Evolutionary conservation across 92 coral and sea anemone genomes (phyloP), one percentile per base, ranked within the genome.

Genomic region (Porites evermanni): DNA sequence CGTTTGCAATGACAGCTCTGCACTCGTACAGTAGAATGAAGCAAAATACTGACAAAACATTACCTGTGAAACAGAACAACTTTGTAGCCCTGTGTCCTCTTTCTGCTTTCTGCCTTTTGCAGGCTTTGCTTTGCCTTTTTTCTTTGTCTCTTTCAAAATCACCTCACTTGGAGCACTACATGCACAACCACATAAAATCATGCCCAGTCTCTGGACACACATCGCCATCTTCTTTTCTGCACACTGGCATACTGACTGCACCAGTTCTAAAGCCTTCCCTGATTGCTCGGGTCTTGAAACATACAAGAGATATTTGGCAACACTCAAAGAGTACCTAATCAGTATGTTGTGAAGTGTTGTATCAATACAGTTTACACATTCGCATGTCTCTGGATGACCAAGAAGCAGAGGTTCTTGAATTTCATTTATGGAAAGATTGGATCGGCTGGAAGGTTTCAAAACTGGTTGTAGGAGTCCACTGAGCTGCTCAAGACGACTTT

Each of bases 351-450:
- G 98, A 64, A 94, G 72, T 74, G 86, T 89, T 54, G 91, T 88
- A 64, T 94, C 98, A 86, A 81, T 70, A 76, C 98, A 94, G 78
- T 89, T 72, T 59, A 86, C 83, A 38, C 95, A 92, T 56, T 82
- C 75, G 50, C 98, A 94, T 6, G 80, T 59, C 17, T 88, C 81
- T 11, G 91, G 88, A 67, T 94, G 98, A 9, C 80, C 84, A 75
- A 90, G 52, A 63, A 93, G 70, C 53, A 88, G 78, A 59, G 91
- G 88, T 12, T 80, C 91, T 73, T 88, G 81, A 23, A 89, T 60
- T 32, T 84, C 73, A 2, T 81, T 71, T 69, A 81, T 70, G 69
- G 63, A 16, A 23, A 20, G 79, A 7, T 73, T 24, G 0, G 12
- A 1, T 51, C 74, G 64, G 70, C 72, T 63, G 19, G 79, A 59